Conservation (phyloP, 2,888 invertebrate genomes). For the Aporophyla nigra region DNA sequence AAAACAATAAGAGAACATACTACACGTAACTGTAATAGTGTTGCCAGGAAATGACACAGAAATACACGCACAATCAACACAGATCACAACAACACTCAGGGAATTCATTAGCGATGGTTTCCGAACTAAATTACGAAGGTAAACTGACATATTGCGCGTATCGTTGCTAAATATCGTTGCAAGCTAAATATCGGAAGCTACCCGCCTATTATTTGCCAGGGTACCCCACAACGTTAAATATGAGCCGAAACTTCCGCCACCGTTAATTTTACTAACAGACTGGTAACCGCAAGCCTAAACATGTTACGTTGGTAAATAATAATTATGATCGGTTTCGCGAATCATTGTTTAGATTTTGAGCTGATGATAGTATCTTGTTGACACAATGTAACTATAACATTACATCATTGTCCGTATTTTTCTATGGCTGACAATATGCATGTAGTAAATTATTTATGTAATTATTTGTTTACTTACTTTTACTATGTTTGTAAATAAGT, state of each 20-base stretch:
- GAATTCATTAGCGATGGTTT: slow-evolving; percentile 37
- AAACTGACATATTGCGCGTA: slow-evolving; percentile 47
- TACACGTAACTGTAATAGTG: background rate
- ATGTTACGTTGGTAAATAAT: slow-evolving; percentile 56
- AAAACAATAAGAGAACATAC: background rate
- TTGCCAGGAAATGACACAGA: background rate
- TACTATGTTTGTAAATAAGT: no score
- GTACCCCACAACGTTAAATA: slow-evolving; percentile 61
- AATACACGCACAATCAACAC: background rate
- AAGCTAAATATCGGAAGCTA: slow-evolving; percentile 48
- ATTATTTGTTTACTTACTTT: background rate
- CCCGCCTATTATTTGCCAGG: slow-evolving; percentile 54
- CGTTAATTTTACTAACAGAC: slow-evolving; percentile 60
- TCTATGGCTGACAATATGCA: background rate
- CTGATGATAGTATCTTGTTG: slow-evolving; percentile 12
- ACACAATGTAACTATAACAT: background rate
- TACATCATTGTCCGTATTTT: background rate
- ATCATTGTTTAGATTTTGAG: slow-evolving; percentile 39
- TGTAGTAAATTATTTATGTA: background rate
- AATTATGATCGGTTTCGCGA: slow-evolving; percentile 39
- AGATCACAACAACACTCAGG: background rate
- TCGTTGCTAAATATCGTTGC: slow-evolving; percentile 21
- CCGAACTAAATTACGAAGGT: slow-evolving; percentile 35
- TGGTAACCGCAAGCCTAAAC: slow-evolving; percentile 54
- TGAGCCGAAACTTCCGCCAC: slow-evolving; percentile 55